These are phyloP conservation scores for Coreius guichenoti DNA, from an alignment of 2,797 vertebrate genomes.

Conservation along the genomic window DNA sequence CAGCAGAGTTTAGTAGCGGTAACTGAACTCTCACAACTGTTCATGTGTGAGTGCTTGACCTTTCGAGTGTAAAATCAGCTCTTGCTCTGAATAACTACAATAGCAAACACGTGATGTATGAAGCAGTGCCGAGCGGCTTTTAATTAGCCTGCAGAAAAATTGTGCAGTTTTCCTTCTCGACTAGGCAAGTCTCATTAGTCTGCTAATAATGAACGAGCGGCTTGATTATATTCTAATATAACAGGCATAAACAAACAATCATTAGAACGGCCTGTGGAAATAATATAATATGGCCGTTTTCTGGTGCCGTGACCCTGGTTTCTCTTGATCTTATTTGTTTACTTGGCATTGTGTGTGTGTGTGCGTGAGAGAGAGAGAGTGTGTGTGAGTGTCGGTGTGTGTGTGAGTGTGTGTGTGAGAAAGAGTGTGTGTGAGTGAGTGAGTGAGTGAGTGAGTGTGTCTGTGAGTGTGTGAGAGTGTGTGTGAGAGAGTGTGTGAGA, in stretches of 20 bases:
- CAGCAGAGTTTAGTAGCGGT: neutral
- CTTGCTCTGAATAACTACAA: neutral
- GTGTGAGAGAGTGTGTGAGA: too few species aligned
- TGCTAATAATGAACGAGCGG: neutral
- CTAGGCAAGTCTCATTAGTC: neutral
- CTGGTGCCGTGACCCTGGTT: constrained; percentile 6
- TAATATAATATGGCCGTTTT: neutral
- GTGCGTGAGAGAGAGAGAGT: neutral
- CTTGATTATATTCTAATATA: neutral
- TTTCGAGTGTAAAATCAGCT: neutral
- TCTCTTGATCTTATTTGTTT: constrained; percentile 2
- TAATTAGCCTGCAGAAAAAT: neutral
- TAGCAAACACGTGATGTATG: neutral
- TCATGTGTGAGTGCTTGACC: neutral
- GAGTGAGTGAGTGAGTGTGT: too few species aligned
- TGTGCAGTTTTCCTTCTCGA: neutral
- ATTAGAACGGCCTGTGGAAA: neutral
- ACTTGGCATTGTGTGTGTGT: neutral
- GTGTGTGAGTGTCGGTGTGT: neutral
- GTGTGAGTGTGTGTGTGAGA: too few species aligned
- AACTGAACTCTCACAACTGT: neutral
- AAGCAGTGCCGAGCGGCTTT: neutral
- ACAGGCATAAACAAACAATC: neutral
- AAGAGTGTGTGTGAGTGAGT: too few species aligned
- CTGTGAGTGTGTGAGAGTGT: too few species aligned